A percentile compares a stretch with the other conserved stretches of the same genome.
Evolutionary conservation across 2,797 vertebrate species (phyloP).

Genomic region (Petrocephalus schoutedeni): DNA sequence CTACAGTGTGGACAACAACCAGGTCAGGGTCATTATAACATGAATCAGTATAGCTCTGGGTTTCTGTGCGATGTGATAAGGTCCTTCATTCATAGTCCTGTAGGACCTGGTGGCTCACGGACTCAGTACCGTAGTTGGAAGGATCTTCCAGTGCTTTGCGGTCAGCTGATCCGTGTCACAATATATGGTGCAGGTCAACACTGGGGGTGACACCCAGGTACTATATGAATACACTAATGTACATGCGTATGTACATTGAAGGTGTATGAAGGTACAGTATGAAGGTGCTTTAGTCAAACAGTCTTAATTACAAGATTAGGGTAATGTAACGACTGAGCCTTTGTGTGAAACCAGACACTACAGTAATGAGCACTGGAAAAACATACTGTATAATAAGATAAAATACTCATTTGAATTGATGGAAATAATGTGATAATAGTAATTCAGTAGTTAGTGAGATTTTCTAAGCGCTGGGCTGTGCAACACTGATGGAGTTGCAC

Average conservation of each 20-base stretch:
- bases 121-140: slow-evolving; percentile 80
- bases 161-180: slow-evolving; percentile 71
- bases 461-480: not conserved
- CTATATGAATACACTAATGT: not conserved
- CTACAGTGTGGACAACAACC: slow-evolving; percentile 56
- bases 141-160: slow-evolving; percentile 83
- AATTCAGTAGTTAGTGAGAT: not conserved
- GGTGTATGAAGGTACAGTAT: too few relatives aligned
- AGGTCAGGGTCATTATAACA: not conserved
- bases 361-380: not conserved
- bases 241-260: not conserved
- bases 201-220: not conserved
- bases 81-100: not conserved
- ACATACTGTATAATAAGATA: not conserved
- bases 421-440: not conserved
- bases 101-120: slow-evolving; percentile 36
- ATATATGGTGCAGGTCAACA: not conserved
- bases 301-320: not conserved
- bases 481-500: not conserved
- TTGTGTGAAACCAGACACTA: not conserved
- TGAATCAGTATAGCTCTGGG: not conserved
- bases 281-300: not conserved
- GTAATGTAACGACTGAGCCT: not conserved
- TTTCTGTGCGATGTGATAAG: not conserved
- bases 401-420: not conserved